Percentiles rank a stretch among this genome's conserved stretches.
These are phyloP conservation scores for Scartelaos histophorus DNA, from an alignment of 2,113 vertebrate genomes.

Conservation along the genomic window DNA sequence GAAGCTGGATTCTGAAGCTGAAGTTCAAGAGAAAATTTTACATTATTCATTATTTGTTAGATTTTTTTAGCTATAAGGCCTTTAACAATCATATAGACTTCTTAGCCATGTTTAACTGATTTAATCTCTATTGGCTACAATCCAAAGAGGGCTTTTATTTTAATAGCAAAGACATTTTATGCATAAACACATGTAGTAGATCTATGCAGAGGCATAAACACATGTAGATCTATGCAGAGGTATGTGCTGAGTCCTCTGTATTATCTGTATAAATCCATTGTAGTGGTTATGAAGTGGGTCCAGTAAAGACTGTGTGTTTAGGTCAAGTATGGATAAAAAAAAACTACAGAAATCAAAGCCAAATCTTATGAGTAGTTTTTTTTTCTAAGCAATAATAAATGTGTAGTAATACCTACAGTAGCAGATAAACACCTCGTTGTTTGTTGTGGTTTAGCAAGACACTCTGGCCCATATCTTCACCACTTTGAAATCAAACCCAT, in stretches of 20 bases:
- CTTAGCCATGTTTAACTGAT: background rate
- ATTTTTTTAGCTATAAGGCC: too few species aligned
- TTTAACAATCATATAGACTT: background rate
- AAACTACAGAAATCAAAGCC: background rate
- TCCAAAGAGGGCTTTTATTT: background rate
- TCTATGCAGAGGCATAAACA: background rate
- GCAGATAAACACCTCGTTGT: constrained; percentile 48
- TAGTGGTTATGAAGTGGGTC: constrained; percentile 5
- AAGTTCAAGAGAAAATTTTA: too few species aligned
- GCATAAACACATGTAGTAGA: background rate
- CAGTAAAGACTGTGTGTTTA: background rate
- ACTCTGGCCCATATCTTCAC: constrained; percentile 17
- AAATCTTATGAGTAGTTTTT: too few species aligned
- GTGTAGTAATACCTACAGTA: background rate
- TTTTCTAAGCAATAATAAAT: too few species aligned
- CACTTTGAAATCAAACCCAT: constrained; percentile 20
- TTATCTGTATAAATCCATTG: background rate
- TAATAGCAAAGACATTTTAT: background rate
- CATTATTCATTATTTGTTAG: too few species aligned
- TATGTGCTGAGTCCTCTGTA: background rate
- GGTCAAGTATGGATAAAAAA: background rate
- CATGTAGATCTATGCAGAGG: background rate
- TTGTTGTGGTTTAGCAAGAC: constrained; percentile 29
- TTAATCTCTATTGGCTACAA: background rate
- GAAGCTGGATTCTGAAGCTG: too few species aligned